phyloP scores from a whole-genome alignment of 2,888 invertebrate species.

The Limenitis camilla region DNA sequence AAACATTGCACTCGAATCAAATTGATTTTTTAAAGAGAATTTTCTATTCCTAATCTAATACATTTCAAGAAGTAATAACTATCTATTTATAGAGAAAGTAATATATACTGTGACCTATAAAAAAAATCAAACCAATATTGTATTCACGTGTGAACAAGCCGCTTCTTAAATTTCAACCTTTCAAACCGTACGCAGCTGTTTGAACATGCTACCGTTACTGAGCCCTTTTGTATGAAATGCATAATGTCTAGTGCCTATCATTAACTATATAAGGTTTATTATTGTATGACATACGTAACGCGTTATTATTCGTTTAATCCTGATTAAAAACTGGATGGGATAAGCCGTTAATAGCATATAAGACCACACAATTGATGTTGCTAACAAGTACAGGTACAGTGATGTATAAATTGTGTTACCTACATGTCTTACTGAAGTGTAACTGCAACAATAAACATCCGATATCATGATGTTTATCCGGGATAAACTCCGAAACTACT shows the following conservation, averaged over 20 bases:
- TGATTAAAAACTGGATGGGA: conserved; percentile 20
- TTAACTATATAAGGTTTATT: not conserved
- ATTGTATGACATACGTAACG: conserved; percentile 2
- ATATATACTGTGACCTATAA: no score
- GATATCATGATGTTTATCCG: no score
- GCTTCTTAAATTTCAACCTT: conserved; percentile 16
- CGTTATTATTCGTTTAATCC: conserved; percentile 17
- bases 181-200: conserved; percentile 8
- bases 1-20: no score
- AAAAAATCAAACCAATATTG: no score
- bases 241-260: not conserved
- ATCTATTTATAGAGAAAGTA: no score
- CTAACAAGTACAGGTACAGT: conserved; percentile 10
- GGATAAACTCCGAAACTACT: no score
- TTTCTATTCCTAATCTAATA: no score
- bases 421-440: no score
- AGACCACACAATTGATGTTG: conserved; percentile 13
- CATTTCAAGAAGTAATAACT: no score
- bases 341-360: conserved; percentile 19
- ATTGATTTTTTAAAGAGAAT: no score
- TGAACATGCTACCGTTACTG: conserved; percentile 15
- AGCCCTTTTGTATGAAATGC: not conserved
- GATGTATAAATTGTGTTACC: not conserved
- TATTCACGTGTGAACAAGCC: no score
- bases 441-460: no score